These are phyloP conservation scores for Sarcoramphus papa DNA, from an alignment of 2,797 vertebrate genomes.

Conservation along the genomic window DNA sequence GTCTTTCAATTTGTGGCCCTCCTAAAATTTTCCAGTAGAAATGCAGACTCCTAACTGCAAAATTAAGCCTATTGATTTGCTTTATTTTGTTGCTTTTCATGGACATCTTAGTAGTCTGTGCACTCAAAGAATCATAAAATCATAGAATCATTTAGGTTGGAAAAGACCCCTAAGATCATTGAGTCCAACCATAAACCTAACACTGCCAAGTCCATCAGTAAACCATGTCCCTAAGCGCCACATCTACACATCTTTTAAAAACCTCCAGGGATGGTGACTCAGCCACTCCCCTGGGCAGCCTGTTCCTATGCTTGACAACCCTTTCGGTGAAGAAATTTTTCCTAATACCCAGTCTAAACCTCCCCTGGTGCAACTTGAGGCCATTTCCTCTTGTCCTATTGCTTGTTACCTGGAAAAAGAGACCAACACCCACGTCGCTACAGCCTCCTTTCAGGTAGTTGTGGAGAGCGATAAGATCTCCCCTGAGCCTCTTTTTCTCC, in stretches of 20 bases:
- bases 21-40: not conserved
- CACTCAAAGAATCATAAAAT: not conserved
- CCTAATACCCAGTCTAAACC: not conserved
- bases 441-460: no score
- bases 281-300: not conserved
- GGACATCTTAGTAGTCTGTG: not conserved
- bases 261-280: not conserved
- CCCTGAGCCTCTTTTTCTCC: not conserved
- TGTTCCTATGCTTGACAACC: not conserved
- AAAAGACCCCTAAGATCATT: not conserved
- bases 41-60: not conserved
- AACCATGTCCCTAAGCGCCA: not conserved
- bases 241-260: not conserved
- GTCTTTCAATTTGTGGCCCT: not conserved
- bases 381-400: no score
- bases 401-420: no score
- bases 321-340: not conserved
- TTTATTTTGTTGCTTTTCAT: not conserved
- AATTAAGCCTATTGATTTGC: not conserved
- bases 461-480: no score
- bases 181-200: not conserved
- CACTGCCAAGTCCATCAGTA: not conserved
- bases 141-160: not conserved
- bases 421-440: no score
- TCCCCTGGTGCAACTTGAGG: not conserved